phyloP scores from a whole-genome alignment of 2,113 vertebrate genomes.

The Rhabdomys dilectus region DNA sequence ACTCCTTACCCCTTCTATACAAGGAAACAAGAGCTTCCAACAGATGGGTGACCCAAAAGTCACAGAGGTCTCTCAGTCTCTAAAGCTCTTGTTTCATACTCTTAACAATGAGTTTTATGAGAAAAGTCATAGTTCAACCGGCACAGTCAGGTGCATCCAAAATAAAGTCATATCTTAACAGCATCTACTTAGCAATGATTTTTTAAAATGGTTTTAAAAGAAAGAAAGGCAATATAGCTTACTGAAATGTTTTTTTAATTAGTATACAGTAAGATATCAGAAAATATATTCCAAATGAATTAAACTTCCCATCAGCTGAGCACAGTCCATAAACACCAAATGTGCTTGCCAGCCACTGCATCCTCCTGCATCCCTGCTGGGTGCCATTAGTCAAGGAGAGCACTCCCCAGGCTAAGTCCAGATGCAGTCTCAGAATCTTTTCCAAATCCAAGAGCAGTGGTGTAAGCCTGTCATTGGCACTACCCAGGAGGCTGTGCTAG shows the following conservation, averaged over 20 bases:
- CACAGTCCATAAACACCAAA: not conserved
- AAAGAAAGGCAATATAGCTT: not conserved
- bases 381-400: not conserved
- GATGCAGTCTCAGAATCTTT: not conserved
- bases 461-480: not conserved
- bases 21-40: not conserved
- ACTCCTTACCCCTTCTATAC: not conserved
- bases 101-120: not conserved
- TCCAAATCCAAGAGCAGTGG: not conserved
- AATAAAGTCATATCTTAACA: not conserved
- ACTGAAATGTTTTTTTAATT: not conserved
- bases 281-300: conserved; percentile 46
- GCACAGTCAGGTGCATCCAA: not conserved
- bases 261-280: not conserved
- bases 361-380: not conserved
- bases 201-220: not conserved
- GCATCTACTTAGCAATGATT: not conserved
- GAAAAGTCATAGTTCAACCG: not conserved
- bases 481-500: not conserved
- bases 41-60: not conserved
- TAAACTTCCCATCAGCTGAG: not conserved
- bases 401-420: not conserved
- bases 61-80: not conserved
- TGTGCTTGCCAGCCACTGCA: fast-evolving
- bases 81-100: not conserved